These are phyloP conservation scores for Equus przewalskii DNA, from an alignment of 2,113 vertebrate genomes.

Conservation along the genomic window DNA sequence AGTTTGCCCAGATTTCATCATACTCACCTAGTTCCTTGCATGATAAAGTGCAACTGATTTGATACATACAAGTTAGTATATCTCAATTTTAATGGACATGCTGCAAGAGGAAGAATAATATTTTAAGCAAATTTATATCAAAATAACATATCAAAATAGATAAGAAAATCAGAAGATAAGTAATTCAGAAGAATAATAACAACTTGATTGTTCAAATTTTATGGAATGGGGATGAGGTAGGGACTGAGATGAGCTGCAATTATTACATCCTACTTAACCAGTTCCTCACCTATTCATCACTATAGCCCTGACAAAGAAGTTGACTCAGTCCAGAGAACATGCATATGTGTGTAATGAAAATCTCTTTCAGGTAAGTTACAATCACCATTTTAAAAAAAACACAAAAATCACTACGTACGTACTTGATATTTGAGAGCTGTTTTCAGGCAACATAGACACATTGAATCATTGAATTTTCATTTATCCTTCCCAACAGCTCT, in stretches of 20 bases:
- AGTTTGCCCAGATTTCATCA: not conserved
- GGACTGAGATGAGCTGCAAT: accelerated
- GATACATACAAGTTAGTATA: not conserved
- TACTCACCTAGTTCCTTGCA: not conserved
- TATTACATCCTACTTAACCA: accelerated
- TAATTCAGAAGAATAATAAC: not conserved
- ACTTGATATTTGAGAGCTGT: not conserved
- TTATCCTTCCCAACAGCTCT: not conserved
- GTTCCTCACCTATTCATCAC: too few species aligned
- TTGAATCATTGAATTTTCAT: not conserved
- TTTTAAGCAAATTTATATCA: not conserved
- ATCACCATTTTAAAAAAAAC: not conserved
- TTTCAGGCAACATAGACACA: too few species aligned
- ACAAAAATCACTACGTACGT: not conserved
- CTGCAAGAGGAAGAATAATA: not conserved
- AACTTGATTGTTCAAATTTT: not conserved
- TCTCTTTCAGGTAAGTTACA: not conserved
- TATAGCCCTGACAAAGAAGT: not conserved
- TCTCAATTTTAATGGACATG: not conserved
- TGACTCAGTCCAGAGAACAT: not conserved
- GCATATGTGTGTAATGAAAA: not conserved
- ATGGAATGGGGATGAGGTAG: accelerated
- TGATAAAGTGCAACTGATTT: not conserved
- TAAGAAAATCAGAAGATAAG: not conserved
- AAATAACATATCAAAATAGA: not conserved